A percentile compares a stretch with the other conserved stretches of the same genome.
Conservation (phyloP, 37 sponge, comb jelly and placozoan genomes). For the Theonella swinhoei region DNA sequence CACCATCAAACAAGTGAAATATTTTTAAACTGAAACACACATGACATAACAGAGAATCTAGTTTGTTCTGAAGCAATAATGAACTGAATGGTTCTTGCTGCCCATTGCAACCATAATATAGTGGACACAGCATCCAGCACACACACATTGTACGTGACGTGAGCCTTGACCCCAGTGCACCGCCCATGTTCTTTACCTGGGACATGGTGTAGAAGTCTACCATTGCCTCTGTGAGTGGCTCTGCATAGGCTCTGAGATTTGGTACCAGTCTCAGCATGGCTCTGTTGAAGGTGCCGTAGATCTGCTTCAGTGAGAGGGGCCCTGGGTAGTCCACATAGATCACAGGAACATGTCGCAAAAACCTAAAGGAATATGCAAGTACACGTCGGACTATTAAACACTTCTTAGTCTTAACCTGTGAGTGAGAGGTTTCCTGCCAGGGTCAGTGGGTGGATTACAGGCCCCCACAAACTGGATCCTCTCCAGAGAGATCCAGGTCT, state of each 20-base stretch:
- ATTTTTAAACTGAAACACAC: too few species aligned
- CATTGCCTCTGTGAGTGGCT: conserved; percentile 98
- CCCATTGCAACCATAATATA: too few species aligned
- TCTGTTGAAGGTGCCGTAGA: conserved; percentile 98
- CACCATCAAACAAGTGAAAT: too few species aligned
- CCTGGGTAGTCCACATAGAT: conserved; percentile 99
- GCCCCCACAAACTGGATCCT: conserved; percentile 98
- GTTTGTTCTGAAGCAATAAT: too few species aligned
- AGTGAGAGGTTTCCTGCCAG: conserved; percentile 92
- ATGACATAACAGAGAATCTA: not conserved
- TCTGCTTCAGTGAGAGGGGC: conserved; percentile 88
- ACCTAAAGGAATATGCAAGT: conserved; percentile 44
- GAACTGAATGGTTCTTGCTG: too few species aligned
- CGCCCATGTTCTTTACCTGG: conserved; percentile 58
- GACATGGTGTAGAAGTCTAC: conserved; percentile 96
- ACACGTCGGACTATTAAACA: too few species aligned
- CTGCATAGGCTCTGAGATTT: conserved; percentile 80
- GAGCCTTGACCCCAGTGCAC: too few species aligned
- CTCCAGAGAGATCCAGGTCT: conserved; percentile 92
- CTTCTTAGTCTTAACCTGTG: too few species aligned
- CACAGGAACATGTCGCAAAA: conserved; percentile 97
- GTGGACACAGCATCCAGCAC: too few species aligned
- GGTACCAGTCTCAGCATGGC: conserved; percentile 95
- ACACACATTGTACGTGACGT: too few species aligned
- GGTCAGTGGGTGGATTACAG: conserved; percentile 98